phyloP scores from a whole-genome alignment of 2,113 vertebrate genomes.

The Phalacrocorax pelagicus region DNA sequence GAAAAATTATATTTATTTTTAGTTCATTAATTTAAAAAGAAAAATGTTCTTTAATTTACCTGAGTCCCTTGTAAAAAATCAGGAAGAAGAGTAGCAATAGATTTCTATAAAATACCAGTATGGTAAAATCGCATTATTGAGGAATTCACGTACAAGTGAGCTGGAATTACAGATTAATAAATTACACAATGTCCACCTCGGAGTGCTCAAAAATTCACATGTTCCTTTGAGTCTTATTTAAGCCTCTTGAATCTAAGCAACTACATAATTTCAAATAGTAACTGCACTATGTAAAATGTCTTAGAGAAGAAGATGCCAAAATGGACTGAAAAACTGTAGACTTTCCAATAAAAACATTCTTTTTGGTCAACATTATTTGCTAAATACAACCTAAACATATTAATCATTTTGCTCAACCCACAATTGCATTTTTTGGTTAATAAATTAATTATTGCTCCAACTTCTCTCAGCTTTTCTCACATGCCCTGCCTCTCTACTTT shows the following conservation, averaged over 20 bases:
- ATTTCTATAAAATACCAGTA: background rate
- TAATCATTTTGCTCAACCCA: background rate
- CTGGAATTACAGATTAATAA: background rate
- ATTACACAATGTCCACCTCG: background rate
- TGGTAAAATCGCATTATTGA: background rate
- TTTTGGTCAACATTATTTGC: slow-evolving; percentile 16
- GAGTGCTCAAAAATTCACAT: background rate
- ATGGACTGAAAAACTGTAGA: background rate
- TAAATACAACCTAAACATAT: background rate
- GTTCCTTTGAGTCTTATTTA: background rate
- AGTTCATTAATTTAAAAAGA: background rate
- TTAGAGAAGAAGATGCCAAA: background rate
- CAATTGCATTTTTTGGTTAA: background rate
- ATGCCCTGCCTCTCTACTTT: background rate
- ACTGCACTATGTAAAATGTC: background rate
- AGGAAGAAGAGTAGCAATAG: background rate
- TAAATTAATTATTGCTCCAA: background rate
- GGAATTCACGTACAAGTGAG: background rate
- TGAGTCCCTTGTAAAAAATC: background rate
- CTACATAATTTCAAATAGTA: background rate
- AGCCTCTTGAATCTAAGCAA: background rate
- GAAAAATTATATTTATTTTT: background rate
- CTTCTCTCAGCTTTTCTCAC: background rate
- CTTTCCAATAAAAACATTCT: slow-evolving; percentile 7
- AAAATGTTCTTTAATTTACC: background rate